Evolutionary conservation across 2,113 vertebrate species (phyloP).

Genomic region (Corythornis cristatus): DNA sequence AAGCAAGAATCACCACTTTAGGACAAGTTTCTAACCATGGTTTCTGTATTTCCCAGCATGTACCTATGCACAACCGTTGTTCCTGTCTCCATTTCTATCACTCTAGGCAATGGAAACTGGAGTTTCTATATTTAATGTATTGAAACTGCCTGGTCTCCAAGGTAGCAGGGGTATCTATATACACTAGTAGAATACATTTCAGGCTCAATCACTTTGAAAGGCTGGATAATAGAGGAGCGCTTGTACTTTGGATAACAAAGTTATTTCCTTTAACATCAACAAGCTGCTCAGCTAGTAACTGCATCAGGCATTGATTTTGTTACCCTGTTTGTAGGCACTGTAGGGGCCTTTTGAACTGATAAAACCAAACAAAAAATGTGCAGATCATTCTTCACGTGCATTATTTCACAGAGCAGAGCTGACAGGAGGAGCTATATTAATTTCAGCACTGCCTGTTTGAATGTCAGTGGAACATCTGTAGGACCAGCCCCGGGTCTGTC

Average conservation of each 20-base stretch:
- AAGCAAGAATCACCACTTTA: neutral
- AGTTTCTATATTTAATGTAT: constrained; percentile 56
- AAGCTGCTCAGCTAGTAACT: constrained; percentile 68
- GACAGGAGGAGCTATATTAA: constrained; percentile 22
- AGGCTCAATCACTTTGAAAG: constrained; percentile 73
- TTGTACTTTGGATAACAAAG: constrained; percentile 69
- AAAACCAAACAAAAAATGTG: constrained; percentile 43
- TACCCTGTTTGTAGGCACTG: constrained; percentile 58
- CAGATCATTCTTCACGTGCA: constrained; percentile 45
- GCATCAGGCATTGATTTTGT: constrained; percentile 73
- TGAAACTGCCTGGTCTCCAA: constrained; percentile 64
- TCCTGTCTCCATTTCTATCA: constrained; percentile 47
- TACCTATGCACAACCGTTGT: neutral
- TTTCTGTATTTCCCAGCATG: neutral
- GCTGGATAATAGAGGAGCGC: constrained; percentile 59
- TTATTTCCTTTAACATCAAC: constrained; percentile 67
- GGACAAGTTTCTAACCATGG: neutral
- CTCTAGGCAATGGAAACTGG: constrained; percentile 50
- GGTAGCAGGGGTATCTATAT: constrained; percentile 51
- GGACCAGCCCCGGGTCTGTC: neutral
- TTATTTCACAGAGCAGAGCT: constrained; percentile 47
- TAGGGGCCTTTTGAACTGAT: constrained; percentile 55
- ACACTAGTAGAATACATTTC: constrained; percentile 51
- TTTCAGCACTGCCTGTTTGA: constrained; percentile 26
- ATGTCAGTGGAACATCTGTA: constrained; percentile 42